Percentiles rank a stretch among this genome's conserved stretches.
phyloP scores from a whole-genome alignment of 2,113 vertebrate genomes.

The Passer montanus region DNA sequence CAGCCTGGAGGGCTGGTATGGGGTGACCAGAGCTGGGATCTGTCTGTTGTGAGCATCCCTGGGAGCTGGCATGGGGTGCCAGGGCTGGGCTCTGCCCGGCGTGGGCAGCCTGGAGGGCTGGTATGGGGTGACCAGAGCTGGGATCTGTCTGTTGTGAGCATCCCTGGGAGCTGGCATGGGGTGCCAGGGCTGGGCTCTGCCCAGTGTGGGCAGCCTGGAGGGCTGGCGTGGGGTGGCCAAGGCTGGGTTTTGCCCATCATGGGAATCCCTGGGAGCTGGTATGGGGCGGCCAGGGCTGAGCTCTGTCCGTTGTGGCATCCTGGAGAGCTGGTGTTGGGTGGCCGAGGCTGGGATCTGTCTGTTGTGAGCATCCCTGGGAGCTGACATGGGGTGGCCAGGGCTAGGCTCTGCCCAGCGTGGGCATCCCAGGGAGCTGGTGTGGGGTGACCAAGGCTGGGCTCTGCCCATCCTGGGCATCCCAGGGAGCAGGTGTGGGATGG shows the following conservation, averaged over 20 bases:
- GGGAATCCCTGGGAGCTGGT: background rate
- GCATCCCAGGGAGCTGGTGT: rapidly evolving
- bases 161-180: rapidly evolving
- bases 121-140: rapidly evolving
- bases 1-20: rapidly evolving
- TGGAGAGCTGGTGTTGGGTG: background rate
- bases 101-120: rapidly evolving
- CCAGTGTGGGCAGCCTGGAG: background rate
- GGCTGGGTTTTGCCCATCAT: background rate
- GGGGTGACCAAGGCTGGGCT: too few relatives aligned
- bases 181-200: background rate
- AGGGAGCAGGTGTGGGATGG: rapidly evolving
- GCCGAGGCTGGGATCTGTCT: background rate
- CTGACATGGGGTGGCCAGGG: rapidly evolving
- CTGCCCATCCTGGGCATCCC: rapidly evolving
- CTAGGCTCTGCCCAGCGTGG: rapidly evolving
- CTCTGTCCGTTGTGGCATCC: rapidly evolving
- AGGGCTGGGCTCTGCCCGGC: rapidly evolving
- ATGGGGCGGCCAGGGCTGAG: background rate
- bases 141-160: rapidly evolving
- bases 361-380: rapidly evolving
- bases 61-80: rapidly evolving
- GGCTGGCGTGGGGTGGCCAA: background rate
- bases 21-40: rapidly evolving
- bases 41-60: rapidly evolving